A percentile compares a stretch with the other conserved stretches of the same genome.
These are phyloP conservation scores for Cebidichthys violaceus DNA, from an alignment of 2,113 vertebrate genomes.

Conservation along the genomic window DNA sequence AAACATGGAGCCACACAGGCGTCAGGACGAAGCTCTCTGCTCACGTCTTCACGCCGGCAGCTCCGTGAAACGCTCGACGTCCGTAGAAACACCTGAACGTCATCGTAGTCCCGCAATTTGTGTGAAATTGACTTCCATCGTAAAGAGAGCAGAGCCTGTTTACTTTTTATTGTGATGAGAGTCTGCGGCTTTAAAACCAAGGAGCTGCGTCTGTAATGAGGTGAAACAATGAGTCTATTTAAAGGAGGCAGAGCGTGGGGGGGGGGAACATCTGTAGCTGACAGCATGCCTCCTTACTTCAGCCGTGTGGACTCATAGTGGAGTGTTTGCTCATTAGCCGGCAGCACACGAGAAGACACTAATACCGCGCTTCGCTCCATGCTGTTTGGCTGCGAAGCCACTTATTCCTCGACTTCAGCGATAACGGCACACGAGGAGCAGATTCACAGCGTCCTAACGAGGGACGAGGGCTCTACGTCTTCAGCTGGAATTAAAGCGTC, in stretches of 20 bases:
- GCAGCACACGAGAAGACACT: background rate
- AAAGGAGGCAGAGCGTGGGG: background rate
- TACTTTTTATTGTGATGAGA: background rate
- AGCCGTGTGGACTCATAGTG: background rate
- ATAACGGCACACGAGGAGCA: slow-evolving; percentile 11
- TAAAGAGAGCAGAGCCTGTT: background rate
- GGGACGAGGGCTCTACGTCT: background rate
- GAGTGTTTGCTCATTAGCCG: slow-evolving; percentile 12
- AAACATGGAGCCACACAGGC: background rate
- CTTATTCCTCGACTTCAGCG: background rate
- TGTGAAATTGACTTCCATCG: slow-evolving; percentile 16
- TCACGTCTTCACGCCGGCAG: background rate
- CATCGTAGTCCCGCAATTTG: background rate
- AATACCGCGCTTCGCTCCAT: slow-evolving; percentile 18
- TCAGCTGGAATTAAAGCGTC: slow-evolving; percentile 2
- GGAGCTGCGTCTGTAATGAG: slow-evolving; percentile 13
- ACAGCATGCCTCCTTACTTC: slow-evolving; percentile 18
- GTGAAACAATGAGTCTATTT: slow-evolving; percentile 4
- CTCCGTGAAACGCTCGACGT: background rate
- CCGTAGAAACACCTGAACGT: background rate
- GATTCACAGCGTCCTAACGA: background rate
- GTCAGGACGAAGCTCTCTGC: background rate
- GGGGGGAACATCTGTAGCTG: slow-evolving; percentile 3
- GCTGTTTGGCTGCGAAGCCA: background rate
- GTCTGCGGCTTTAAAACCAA: background rate